phyloP scores from a whole-genome alignment of 2,888 invertebrate species.

The Callyntrura sp. region DNA sequence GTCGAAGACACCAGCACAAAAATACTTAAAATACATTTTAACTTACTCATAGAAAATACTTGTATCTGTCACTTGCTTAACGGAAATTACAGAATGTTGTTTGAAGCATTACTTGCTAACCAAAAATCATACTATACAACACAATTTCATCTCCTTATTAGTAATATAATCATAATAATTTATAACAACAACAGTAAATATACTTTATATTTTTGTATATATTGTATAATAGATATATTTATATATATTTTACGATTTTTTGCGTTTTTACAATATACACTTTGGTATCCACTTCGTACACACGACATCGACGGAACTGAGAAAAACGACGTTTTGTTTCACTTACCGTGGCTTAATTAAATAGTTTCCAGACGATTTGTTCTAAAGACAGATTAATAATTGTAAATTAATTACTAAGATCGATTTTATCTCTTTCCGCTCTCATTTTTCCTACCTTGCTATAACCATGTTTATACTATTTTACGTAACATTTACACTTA shows the following conservation, averaged over 20 bases:
- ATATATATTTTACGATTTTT: neutral
- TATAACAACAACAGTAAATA: conserved; percentile 29
- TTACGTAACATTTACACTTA: neutral
- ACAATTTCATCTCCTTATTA: neutral
- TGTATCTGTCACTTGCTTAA: neutral
- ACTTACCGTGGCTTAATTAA: neutral
- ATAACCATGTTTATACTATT: neutral
- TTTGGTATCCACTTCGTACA: conserved; percentile 30
- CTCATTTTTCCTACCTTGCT: neutral
- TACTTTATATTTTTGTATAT: conserved; percentile 1
- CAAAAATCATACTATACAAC: neutral
- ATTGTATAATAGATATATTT: conserved; percentile 6
- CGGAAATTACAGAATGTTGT: neutral
- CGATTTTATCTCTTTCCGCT: conserved; percentile 25
- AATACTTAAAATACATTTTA: conserved; percentile 15
- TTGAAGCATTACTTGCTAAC: neutral
- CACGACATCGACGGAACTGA: conserved; percentile 45
- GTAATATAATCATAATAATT: conserved; percentile 8
- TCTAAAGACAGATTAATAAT: neutral
- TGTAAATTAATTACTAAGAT: conserved; percentile 4
- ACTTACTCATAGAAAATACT: neutral
- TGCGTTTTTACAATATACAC: conserved; percentile 41
- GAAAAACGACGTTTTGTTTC: conserved; percentile 48
- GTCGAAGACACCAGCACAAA: neutral
- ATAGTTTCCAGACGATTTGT: neutral